Base-by-base conservation (phyloP, 2,113 vertebrate genomes). In the Hyla sarda region DNA sequence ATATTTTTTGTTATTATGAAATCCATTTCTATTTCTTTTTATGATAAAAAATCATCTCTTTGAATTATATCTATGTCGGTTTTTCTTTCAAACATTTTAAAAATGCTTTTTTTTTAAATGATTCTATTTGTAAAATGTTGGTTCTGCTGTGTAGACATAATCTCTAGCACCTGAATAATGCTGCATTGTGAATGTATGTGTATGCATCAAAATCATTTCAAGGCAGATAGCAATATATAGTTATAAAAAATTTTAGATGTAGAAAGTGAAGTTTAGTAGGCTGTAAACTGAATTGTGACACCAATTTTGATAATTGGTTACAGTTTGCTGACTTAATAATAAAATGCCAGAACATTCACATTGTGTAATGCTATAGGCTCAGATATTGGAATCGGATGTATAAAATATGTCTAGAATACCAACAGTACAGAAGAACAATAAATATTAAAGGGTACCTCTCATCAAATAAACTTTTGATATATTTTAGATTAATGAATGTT, bases 301-400 rank as follows among this genome's bases (percentile, higher is more conserved):
- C 62, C 41, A 79, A 2, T 0, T 23, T 41, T 11, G 11, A 0
- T 45, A 69, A n/a, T 25, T 4, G 2, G 6, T 0, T 1, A 0
- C 50, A 75, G 23, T 28, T 16, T 75, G 72, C 41, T 75, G 72
- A 28, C 72, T 48, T 75, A 48, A 17, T 78, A 19, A 78, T 7
- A 21, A n/a, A 23, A 56, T 21, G 32, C 62, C 62, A 30, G 16
- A 2, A 30, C 16, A 14, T 32, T 2, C 5, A 6, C 13, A 7
- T 30, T 67, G 28, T 67, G 12, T 32, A 30, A 19, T 19, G 6
- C 30, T 69, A 69, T 34, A 69, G 30, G 34, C 14, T 69, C 16
- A 32, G 30, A 34, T 34, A 34, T 34, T 69, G 65, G 19, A 14
- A 19, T 28, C 9, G 30, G 65, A 19, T 69, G 65, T 4, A 69